Evolutionary conservation across 2,113 vertebrate genomes (phyloP), one percentile per base, ranked within the genome.

Genomic region (Corvus hawaiiensis): DNA sequence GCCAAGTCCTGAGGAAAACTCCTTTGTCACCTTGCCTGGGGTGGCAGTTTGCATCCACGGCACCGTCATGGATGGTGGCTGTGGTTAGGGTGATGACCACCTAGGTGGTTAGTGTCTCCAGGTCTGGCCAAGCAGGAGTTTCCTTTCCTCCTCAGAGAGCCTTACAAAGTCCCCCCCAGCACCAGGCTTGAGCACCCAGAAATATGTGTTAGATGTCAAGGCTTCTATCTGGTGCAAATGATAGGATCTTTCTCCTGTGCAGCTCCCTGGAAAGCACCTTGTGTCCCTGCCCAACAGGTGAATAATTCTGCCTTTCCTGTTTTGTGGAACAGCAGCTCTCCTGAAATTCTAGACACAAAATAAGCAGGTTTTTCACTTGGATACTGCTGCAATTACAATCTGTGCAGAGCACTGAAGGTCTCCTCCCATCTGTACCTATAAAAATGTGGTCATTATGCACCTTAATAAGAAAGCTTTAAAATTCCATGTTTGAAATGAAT

Each of bases 401-500:
- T 66, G 37, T 3, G 11, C 7, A 3, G 1, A 2, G 21, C 24
- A 48, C 28, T 69, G 46, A 71, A 88, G 30, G 39, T 80, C 27
- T 90, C 43, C 39, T 85, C 46, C 48, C 28, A 35, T 4, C 54
- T 2, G 1, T 54, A 83, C 39, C 67, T 64, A 58, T 49, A 74
- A 88, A 90, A 83, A 63, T 68, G 48, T 83, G 56, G 48, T 81
- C 39, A 76, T 97, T 95, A 94, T 54, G 39, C n/a, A 91, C 87
- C 83, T 94, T 72, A 92, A 71, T 71, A 84, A 64, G 52, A 75
- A 84, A 90, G 61, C 52, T 90, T 81, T 94, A 71, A 92, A 78
- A 72, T 72, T 81, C 78, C 61, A 44, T 69, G 48, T 52, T 64
- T 72, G 49, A 81, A 93, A 68, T 89, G 0, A 88, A 84, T 88